Evolutionary conservation across 2,888 invertebrate species (phyloP).

Genomic region (Agrochola macilenta): DNA sequence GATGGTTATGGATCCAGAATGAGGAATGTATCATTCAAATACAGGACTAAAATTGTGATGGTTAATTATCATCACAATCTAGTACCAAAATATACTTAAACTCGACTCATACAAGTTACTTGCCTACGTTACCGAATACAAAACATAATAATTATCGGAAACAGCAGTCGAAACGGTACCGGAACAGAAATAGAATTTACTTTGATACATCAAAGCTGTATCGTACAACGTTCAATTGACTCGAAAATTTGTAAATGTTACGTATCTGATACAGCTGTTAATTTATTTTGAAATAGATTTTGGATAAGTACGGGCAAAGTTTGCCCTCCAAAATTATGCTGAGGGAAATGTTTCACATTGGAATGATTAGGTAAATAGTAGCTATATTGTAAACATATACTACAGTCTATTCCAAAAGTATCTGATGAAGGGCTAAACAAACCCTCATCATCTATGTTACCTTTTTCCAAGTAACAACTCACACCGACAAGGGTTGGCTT

Average conservation of each 20-base stretch:
- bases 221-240: slow-evolving; percentile 68
- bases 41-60: no score
- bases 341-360: neutral
- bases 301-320: neutral
- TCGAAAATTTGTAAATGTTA: slow-evolving; percentile 63
- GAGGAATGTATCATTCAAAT: neutral
- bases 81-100: neutral
- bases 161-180: slow-evolving; percentile 50
- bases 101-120: neutral
- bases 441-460: neutral
- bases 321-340: neutral
- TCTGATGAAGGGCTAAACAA: neutral
- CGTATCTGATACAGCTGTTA: slow-evolving; percentile 20
- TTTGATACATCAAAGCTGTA: slow-evolving; percentile 76
- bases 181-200: slow-evolving; percentile 74
- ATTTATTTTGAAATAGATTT: slow-evolving; percentile 36
- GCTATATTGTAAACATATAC: neutral
- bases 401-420: neutral
- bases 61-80: neutral
- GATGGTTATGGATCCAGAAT: neutral
- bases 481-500: neutral
- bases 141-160: slow-evolving; percentile 68
- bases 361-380: neutral
- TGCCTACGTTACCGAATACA: slow-evolving; percentile 20
- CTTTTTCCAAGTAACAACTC: neutral